These are phyloP conservation scores for Apogon hyalosoma DNA, from an alignment of 2,797 vertebrate species.

Conservation along the genomic window DNA sequence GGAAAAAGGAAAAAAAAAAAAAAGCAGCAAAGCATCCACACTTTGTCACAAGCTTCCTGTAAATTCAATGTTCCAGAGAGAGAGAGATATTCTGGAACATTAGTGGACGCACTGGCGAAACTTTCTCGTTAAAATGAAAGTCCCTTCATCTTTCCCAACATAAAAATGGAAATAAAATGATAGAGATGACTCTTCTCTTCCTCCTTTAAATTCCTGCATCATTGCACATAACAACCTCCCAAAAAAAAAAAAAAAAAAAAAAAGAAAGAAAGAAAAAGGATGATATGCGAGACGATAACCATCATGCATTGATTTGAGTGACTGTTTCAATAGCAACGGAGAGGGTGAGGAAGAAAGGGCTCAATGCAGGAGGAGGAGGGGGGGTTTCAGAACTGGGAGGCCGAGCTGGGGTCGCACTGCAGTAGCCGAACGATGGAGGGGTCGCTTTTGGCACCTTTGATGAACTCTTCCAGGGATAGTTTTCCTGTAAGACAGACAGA, in stretches of 20 bases:
- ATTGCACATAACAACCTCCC: constrained; percentile 65
- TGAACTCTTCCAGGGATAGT: constrained; percentile 97
- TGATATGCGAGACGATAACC: constrained; percentile 80
- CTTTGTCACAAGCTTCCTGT: constrained; percentile 37
- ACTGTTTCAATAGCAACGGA: constrained; percentile 72
- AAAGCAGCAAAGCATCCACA: constrained; percentile 30
- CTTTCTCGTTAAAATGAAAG: constrained; percentile 36
- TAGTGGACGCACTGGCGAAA: constrained; percentile 22
- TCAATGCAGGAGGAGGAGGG: not conserved
- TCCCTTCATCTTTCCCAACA: constrained; percentile 59
- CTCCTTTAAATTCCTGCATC: constrained; percentile 54
- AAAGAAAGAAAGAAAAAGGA: constrained; percentile 38
- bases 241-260: not conserved
- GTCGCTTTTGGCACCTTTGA: constrained; percentile 98
- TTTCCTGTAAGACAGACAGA: constrained; percentile 84
- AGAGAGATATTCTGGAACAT: constrained; percentile 41
- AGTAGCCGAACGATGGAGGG: constrained; percentile 98
- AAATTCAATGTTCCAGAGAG: constrained; percentile 44
- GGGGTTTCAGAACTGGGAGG: constrained; percentile 92
- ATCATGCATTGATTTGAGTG: constrained; percentile 85
- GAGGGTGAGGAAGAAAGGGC: constrained; percentile 38
- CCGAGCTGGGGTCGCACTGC: constrained; percentile 97
- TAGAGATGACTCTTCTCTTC: constrained; percentile 51
- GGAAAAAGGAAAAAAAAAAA: constrained; percentile 12
- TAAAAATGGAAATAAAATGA: constrained; percentile 63